Conservation (phyloP, 2,113 vertebrate species). For the Channa argus region DNA sequence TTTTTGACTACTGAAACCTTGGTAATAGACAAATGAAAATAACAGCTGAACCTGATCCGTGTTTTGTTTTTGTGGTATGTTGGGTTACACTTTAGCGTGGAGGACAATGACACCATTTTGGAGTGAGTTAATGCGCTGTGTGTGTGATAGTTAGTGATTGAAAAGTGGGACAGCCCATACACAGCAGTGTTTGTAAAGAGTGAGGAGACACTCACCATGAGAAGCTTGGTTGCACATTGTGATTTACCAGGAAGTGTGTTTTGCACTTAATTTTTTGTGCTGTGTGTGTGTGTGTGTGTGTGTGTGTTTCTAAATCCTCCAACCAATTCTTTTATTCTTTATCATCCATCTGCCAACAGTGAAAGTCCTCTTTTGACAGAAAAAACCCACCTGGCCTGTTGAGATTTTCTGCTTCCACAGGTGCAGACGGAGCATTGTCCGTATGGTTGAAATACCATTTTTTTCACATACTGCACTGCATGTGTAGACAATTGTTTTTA, state of each 20-base stretch:
- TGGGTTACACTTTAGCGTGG: constrained; percentile 50
- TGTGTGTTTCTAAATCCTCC: constrained; percentile 45
- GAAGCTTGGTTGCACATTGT: constrained; percentile 22
- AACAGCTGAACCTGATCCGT: constrained; percentile 63
- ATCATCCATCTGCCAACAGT: constrained; percentile 67
- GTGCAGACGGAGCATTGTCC: constrained; percentile 39
- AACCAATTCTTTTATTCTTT: constrained; percentile 46
- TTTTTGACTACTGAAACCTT: constrained; percentile 46
- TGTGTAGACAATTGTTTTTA: constrained; percentile 19
- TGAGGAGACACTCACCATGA: neutral
- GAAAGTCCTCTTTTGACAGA: constrained; percentile 63
- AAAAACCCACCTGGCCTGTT: constrained; percentile 65
- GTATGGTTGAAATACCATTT: constrained; percentile 14
- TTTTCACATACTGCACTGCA: constrained; percentile 26
- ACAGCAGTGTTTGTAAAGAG: constrained; percentile 1
- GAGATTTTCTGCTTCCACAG: constrained; percentile 50
- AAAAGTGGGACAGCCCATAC: neutral
- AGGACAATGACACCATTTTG: constrained; percentile 54
- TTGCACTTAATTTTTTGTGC: constrained; percentile 59
- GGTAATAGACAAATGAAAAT: constrained; percentile 64
- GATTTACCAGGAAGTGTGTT: constrained; percentile 53
- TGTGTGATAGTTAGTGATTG: neutral
- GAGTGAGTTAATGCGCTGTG: constrained; percentile 19
- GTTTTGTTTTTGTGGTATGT: constrained; percentile 59
- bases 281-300: constrained; percentile 66